phyloP scores from a whole-genome alignment of 2,797 vertebrate species.

The Spinibarbus caldwelli region DNA sequence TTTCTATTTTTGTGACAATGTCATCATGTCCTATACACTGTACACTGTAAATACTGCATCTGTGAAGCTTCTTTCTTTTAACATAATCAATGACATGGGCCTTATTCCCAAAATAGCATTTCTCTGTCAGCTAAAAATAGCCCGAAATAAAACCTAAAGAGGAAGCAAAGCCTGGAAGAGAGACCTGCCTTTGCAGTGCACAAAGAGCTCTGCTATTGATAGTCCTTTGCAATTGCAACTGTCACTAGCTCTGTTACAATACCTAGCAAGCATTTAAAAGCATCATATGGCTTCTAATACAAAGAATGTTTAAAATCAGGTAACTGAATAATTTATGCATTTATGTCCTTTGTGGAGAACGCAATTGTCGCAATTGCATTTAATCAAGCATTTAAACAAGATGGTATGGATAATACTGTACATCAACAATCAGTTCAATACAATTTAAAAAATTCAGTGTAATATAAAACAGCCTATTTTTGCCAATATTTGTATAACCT shows the following conservation, averaged over 20 bases:
- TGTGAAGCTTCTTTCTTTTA: conserved; percentile 54
- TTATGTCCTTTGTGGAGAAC: neutral
- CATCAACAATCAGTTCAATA: neutral
- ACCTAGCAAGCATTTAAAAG: conserved; percentile 7
- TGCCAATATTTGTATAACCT: neutral
- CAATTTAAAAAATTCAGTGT: neutral
- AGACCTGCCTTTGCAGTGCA: conserved; percentile 54
- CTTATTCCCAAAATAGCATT: conserved; percentile 62
- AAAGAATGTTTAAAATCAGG: neutral
- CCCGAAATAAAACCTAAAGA: conserved; percentile 60
- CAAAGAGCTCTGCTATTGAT: conserved; percentile 61
- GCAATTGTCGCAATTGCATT: neutral
- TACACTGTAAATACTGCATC: conserved; percentile 7
- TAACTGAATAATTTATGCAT: neutral
- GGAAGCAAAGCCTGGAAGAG: conserved; percentile 58
- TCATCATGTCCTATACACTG: conserved; percentile 11
- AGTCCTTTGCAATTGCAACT: conserved; percentile 51
- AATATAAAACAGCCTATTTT: neutral
- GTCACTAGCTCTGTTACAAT: conserved; percentile 43
- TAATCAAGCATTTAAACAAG: neutral
- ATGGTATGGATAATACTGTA: neutral
- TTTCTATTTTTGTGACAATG: conserved; percentile 43
- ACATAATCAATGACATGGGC: conserved; percentile 61
- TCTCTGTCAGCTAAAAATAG: conserved; percentile 62
- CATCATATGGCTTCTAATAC: neutral